Base-by-base conservation (phyloP, 2,797 vertebrate species). In the Rhodeus uyekii region DNA sequence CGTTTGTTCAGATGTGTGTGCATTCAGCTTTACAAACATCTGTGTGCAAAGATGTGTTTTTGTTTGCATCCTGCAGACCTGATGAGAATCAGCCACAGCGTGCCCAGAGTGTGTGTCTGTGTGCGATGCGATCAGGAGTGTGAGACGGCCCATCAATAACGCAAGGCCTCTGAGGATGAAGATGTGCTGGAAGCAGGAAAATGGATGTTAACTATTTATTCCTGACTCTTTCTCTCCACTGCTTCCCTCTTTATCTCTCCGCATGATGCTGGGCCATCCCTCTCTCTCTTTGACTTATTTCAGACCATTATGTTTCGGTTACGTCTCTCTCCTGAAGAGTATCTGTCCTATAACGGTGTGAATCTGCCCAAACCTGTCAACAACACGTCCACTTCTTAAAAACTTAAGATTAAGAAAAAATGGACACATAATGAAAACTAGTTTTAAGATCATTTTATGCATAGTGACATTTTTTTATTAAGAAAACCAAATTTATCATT, bases 71-170 rank as follows among this genome's bases (percentile, higher is more conserved):
- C 81, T 48, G 55, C 42, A 71, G 34, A 29, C 55, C 27, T 60
- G 36, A 61, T 64, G 63, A 67, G 48, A 67, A 58, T 79, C 34
- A 71, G 78, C 48, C 36, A 14, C 29, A 60, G 71, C 55, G 44
- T 38, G 24, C 42, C 29, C 36, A 36, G 13, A 27, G 83, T 75
- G 82, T 73, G 69, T 68, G 76, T 78, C n/a, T 63, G 64, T 71
- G 14, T 46, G 44, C 36, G 74, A 78, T 85, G 75, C 75, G 67
- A 85, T 82, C 74, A 78, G 8, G 36, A 46, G 84, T 71, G 50
- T 76, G 67, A 78, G 84, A 85, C 84, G 61, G 79, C 44, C 74
- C 84, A 85, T 85, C 84, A 85, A 82, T 82, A 85, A 78, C 74
- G 50, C 71, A 61, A 78, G 67, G 50, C 50, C 48, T 83, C 82